Evolutionary conservation across 2,888 invertebrate genomes (phyloP), one percentile per base, ranked within the genome.

Genomic region (Dilophus febrilis): DNA sequence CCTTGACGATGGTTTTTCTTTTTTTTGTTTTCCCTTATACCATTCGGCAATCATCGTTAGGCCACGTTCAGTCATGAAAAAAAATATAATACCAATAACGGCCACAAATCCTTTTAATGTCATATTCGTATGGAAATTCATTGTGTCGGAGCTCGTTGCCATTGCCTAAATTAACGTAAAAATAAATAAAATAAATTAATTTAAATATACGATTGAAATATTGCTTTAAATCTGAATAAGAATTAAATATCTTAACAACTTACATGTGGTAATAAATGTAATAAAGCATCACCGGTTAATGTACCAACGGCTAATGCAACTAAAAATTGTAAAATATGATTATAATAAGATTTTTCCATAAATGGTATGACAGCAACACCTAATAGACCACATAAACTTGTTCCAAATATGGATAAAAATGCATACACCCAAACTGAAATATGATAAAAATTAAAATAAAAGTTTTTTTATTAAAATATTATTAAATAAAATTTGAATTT

Each of bases 251-350:
- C 6, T 2, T 26, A 36, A 12, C 30, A 26, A 40, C 59, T 75
- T 42, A 86, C 87, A 56, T 90, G 88, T 16, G 94, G 94, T 58
- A 94, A 67, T 22, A 94, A 70, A 68, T 94, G 94, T 43, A 94
- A 64, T 34, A 94, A 64, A 1, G 92, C 92, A 64, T 94, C 94
- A 1, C 92, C 92, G 35, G 85, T 79, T 42, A 91, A 65, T 0
- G 90, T 87, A 0, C 91, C 94, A 27, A 94, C 84, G 13, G 94
- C 94, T 47, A 94, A 65, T 1, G 92, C 90, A 3, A 94, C 88
- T 45, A 94, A 67, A 60, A 90, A 91, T 60, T 92, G 91, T 39
- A 92, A 67, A 27, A 92, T 63, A 48, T 87, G 82, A 52, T 91
- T 83, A 57, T 91, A 94, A 57, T 85, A 86, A 13, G 72, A 71